Base-by-base conservation (phyloP, 2,113 vertebrate genomes). In the Eudorcas thomsonii region DNA sequence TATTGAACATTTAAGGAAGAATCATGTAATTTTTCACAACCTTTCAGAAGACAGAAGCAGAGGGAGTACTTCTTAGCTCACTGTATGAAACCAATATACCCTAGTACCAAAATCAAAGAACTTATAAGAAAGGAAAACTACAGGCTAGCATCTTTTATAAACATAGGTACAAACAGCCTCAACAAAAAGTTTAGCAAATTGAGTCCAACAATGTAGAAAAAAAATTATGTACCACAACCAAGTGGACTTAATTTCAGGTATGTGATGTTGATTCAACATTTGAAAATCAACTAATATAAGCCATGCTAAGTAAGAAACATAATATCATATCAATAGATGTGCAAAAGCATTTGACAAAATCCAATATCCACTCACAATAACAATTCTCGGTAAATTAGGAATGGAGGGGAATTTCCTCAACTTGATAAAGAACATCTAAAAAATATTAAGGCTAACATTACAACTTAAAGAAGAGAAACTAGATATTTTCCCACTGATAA, bases 211-310 rank as follows among this genome's bases (percentile, higher is more conserved):
- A 94, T 43, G 13, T 91, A 80, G 74, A 81, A 91, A 92, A 90
- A 55, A 17, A 92, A 50, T n/a, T 90, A 64, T 55, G 55, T 45
- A 83, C 15, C 30, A 97, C 5, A 59, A 88, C 26, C 60, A 91
- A 96, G 50, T 89, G 15, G 23, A 71, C 92, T 87, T 91, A 93
- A 85, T 84, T 85, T 74, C 26, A 95, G 85, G 43, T 67, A 92
- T 81, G 30, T 9, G 60, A 90, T 28, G 23, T 48, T 94, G 74
- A 92, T 64, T 43, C 39, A 95, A n/a, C 80, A 92, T 96, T 78
- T 96, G 30, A 90, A 96, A 92, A 57, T 85, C 25, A 95, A 30
- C 50, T 45, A 48, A 87, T 52, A 9, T 81, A 86, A 83, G 83
- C 9, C 50, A 94, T n/a, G 23, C 6, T 78, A 82, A 93, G 50